These are phyloP conservation scores for Hirtodrosophila cameraria DNA, from an alignment of 2,888 invertebrate species.

Conservation along the genomic window DNA sequence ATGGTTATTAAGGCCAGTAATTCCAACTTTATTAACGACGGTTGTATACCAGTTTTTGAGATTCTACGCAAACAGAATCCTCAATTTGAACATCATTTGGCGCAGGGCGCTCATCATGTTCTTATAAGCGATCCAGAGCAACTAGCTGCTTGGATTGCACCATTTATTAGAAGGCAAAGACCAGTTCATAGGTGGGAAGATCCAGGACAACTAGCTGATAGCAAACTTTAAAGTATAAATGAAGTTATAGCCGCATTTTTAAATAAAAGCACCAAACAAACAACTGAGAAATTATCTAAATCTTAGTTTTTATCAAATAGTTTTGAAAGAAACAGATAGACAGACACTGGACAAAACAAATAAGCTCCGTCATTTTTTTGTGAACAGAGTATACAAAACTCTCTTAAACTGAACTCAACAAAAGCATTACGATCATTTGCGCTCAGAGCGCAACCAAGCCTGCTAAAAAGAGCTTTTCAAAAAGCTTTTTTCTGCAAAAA, in stretches of 20 bases:
- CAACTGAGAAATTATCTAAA: too few species aligned
- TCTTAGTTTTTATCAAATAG: too few species aligned
- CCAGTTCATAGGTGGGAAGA: slow-evolving; percentile 21
- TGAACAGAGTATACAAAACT: too few species aligned
- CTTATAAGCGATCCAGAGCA: slow-evolving; percentile 88
- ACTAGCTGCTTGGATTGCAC: slow-evolving; percentile 85
- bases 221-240: slow-evolving; percentile 8
- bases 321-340: too few species aligned
- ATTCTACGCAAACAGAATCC: slow-evolving; percentile 85
- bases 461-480: neutral
- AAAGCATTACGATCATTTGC: too few species aligned
- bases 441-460: too few species aligned
- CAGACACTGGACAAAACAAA: too few species aligned
- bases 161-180: slow-evolving; percentile 84
- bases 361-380: too few species aligned
- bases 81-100: slow-evolving; percentile 85
- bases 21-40: slow-evolving; percentile 85
- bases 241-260: too few species aligned
- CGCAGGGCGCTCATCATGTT: slow-evolving; percentile 89
- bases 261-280: too few species aligned
- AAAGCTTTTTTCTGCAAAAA: slow-evolving; percentile 1
- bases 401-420: too few species aligned
- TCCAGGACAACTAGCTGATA: neutral
- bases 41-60: slow-evolving; percentile 84
- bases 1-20: slow-evolving; percentile 86